Base-by-base conservation (phyloP, 2,113 vertebrate species). In the Notothenia rossii region DNA sequence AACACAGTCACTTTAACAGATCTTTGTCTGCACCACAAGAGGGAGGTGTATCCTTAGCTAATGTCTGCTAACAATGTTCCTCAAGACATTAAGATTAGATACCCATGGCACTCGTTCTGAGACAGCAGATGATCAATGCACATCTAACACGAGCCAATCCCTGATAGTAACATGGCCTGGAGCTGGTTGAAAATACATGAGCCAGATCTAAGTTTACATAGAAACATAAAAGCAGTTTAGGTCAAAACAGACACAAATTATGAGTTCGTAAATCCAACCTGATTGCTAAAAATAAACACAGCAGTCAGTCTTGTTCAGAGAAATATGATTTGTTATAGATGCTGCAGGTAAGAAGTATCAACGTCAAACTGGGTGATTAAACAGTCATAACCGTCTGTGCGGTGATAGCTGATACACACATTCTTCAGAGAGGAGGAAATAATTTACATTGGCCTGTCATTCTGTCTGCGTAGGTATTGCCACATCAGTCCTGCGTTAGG, bases 1-100 rank as follows among this genome's bases (percentile, higher is more conserved):
- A 49, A 43, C 20, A n/a, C 12, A 18, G 15, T 40, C 36, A 40
- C 48, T 45, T 9, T 18, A 45, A 68, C 43, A 60, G 43, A 40
- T 40, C 20, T 12, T 64, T 17, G 1, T 63, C 64, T 43, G 55
- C 12, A 48, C 77, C 90, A 87, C 87, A 81, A 82, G 86, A 87
- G 85, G 88, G 84, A 45, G 77, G 20, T 83, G 53, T 72, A 49
- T 22, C 22, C 61, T 59, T 49, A 36, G 49, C 7, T 18, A 29
- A 36, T 15, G n/a, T 53, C 22, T 20, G 17, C 13, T 20, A 36
- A 29, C 62, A 20, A 8, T 10, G 22, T 48, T 64, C 22, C 36
- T 45, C 7, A 2, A 45, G 33, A 55, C 33, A 18, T 51, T 25
- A 3, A 49, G 55, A 25, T 25, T 25, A 25, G 25, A 62, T 63